phyloP scores from a whole-genome alignment of 2,888 invertebrate species.

The Catocala fraxini region DNA sequence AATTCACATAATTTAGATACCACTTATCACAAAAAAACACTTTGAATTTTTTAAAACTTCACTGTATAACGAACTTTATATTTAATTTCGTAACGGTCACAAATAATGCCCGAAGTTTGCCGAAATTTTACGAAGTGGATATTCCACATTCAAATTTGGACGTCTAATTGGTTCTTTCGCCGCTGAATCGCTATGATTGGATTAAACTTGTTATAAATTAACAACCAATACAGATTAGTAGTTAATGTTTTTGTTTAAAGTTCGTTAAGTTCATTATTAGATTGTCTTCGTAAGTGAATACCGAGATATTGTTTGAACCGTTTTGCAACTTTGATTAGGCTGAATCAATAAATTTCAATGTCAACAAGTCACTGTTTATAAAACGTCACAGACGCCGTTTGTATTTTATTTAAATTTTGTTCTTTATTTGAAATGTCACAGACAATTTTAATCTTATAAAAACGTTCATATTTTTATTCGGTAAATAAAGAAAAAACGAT shows the following conservation, averaged over 20 bases:
- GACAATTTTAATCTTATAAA: slow-evolving; percentile 1
- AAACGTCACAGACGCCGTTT: not conserved
- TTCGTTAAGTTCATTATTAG: slow-evolving; percentile 12
- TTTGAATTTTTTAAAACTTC: slow-evolving; percentile 29
- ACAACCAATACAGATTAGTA: slow-evolving; percentile 23
- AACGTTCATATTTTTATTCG: slow-evolving; percentile 1
- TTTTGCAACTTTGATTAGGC: not conserved
- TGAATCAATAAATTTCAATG: slow-evolving; percentile 6
- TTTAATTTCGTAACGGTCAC: slow-evolving; percentile 29
- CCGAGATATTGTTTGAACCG: not conserved
- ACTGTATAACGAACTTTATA: slow-evolving; percentile 26
- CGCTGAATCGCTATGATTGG: slow-evolving; percentile 33
- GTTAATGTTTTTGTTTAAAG: slow-evolving; percentile 12
- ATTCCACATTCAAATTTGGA: slow-evolving; percentile 37
- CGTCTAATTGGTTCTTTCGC: slow-evolving; percentile 39
- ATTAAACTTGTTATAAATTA: slow-evolving; percentile 25
- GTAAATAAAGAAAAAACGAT: slow-evolving; percentile 17
- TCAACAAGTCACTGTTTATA: slow-evolving; percentile 2
- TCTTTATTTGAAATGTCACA: slow-evolving; percentile 5
- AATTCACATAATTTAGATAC: slow-evolving; percentile 9
- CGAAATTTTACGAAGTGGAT: slow-evolving; percentile 34
- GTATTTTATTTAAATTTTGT: slow-evolving; percentile 11
- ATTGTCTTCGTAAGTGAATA: not conserved
- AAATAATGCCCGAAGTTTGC: slow-evolving; percentile 30
- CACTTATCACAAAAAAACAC: slow-evolving; percentile 23